Conservation (phyloP, 2,113 vertebrate species). For the Isurus oxyrinchus region DNA sequence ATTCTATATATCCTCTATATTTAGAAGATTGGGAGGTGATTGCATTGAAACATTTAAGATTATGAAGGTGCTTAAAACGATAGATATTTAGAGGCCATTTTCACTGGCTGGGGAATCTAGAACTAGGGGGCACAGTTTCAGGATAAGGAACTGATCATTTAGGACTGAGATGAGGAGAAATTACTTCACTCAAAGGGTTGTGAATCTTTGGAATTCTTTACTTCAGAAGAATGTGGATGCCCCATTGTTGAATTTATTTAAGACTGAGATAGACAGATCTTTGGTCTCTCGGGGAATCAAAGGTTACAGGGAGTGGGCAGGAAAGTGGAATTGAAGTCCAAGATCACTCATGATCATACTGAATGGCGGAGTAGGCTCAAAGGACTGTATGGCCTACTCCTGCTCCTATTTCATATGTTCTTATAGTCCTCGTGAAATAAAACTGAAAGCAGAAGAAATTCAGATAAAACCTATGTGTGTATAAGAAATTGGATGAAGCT, state of each 20-base stretch:
- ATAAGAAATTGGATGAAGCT: neutral
- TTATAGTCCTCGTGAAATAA: neutral
- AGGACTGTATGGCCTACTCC: no score
- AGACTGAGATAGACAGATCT: neutral
- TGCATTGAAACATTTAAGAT: neutral
- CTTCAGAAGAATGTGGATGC: neutral
- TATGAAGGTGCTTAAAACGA: neutral
- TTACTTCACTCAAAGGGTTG: neutral
- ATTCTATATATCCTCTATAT: neutral
- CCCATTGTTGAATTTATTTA: neutral
- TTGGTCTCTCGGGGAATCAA: neutral
- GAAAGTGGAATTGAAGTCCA: no score
- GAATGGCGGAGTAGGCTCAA: no score
- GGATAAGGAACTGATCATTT: neutral
- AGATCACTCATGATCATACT: no score
- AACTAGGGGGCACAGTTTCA: neutral
- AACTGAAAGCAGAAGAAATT: neutral
- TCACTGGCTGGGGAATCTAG: neutral
- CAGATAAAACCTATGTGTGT: neutral
- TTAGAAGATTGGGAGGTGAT: neutral
- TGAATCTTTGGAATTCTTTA: neutral
- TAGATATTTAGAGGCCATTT: neutral
- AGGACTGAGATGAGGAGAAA: neutral
- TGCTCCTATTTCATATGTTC: no score
- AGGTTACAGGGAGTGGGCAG: no score